These are phyloP conservation scores for Argya squamiceps DNA, from an alignment of 2,797 vertebrate genomes.

Conservation along the genomic window DNA sequence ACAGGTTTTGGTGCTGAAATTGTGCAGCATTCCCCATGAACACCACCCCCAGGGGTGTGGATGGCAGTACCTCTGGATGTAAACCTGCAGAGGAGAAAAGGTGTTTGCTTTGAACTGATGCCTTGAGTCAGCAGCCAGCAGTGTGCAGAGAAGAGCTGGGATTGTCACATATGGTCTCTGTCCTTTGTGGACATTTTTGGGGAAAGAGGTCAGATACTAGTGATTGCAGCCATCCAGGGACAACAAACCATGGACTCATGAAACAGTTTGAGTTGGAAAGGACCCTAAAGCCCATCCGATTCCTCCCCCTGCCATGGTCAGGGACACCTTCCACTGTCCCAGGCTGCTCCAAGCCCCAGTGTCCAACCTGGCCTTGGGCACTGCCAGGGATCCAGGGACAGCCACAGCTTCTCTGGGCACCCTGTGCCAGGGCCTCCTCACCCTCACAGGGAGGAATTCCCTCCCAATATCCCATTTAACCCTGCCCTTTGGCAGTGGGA, in stretches of 20 bases:
- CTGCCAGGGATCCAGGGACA: background rate
- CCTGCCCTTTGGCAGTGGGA: background rate
- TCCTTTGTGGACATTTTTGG: background rate
- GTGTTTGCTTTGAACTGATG: background rate
- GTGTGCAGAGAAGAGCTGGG: background rate
- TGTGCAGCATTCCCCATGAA: background rate
- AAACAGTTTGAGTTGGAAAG: background rate
- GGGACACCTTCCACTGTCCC: rapidly evolving
- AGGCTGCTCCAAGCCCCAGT: background rate
- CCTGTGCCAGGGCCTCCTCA: background rate
- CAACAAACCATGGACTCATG: rapidly evolving
- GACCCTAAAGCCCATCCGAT: rapidly evolving
- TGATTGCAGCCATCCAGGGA: background rate
- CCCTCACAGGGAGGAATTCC: background rate
- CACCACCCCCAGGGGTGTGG: background rate
- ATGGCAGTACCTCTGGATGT: background rate
- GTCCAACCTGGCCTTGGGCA: background rate
- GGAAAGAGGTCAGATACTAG: background rate
- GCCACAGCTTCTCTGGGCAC: background rate
- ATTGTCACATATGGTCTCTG: background rate
- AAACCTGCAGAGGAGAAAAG: background rate
- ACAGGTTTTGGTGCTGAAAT: background rate
- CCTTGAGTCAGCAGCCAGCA: background rate
- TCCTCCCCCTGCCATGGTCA: background rate
- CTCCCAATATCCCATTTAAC: rapidly evolving